phyloP scores from a whole-genome alignment of 1,140 invertebrate species.

The Belonocnema kinseyi region DNA sequence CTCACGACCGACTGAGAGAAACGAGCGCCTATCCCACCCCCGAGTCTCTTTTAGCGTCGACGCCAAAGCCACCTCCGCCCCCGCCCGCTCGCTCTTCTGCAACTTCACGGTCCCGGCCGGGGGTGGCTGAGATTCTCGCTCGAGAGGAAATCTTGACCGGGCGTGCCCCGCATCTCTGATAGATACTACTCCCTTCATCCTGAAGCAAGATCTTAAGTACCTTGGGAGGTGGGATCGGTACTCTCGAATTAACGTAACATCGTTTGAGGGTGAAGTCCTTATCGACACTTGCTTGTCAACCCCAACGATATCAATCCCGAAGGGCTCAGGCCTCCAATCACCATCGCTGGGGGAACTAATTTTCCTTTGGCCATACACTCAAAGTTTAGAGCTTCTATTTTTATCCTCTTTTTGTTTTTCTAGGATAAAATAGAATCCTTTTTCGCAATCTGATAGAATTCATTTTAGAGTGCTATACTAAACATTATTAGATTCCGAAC shows the following conservation, averaged over 20 bases:
- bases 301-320: background rate
- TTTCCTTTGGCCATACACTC: background rate
- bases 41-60: constrained; percentile 31
- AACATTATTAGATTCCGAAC: too few species aligned
- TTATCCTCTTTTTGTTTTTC: background rate
- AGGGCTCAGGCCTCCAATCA: background rate
- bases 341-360: background rate
- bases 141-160: constrained; percentile 76
- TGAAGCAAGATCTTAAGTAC: constrained; percentile 43
- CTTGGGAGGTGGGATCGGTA: constrained; percentile 54
- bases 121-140: constrained; percentile 74
- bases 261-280: constrained; percentile 29
- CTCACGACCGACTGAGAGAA: constrained; percentile 79
- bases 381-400: background rate
- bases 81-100: constrained; percentile 14
- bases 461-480: too few species aligned
- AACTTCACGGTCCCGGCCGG: constrained; percentile 41
- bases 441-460: too few species aligned
- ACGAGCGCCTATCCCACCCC: constrained; percentile 65
- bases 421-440: too few species aligned
- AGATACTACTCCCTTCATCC: constrained; percentile 58
- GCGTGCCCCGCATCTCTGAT: constrained; percentile 74
- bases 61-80: constrained; percentile 24
- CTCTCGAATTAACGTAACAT: constrained; percentile 53
- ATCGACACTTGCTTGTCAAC: constrained; percentile 21